phyloP scores from a whole-genome alignment of 1,140 invertebrate species.

The Bombus consobrinus region DNA sequence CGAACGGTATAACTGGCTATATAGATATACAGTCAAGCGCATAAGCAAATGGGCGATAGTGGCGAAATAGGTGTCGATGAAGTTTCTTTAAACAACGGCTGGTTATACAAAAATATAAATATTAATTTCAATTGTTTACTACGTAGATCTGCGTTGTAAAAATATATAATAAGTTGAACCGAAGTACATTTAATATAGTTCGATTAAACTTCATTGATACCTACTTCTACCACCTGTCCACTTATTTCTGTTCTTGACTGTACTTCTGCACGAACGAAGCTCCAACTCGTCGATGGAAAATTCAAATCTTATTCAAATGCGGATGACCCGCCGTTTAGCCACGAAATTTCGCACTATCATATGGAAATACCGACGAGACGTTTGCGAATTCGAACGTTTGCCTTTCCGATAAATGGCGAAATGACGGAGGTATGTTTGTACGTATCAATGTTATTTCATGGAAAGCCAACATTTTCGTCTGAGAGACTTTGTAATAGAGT shows the following conservation, averaged over 20 bases:
- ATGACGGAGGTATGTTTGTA: background rate
- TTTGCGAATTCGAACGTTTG: background rate
- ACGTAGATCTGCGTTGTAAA: too few relatives aligned
- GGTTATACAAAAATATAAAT: too few relatives aligned
- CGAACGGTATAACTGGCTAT: too few relatives aligned
- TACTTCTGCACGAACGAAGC: too few relatives aligned
- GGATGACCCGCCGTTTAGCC: conserved; percentile 10
- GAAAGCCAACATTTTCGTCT: background rate
- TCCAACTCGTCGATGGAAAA: conserved; percentile 11
- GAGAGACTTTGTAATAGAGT: background rate
- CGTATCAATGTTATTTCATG: background rate
- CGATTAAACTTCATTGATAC: background rate
- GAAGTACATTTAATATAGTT: too few relatives aligned
- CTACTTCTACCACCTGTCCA: background rate
- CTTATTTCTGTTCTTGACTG: too few relatives aligned
- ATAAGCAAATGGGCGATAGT: too few relatives aligned
- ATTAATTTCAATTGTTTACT: too few relatives aligned
- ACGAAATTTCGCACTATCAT: conserved; percentile 27
- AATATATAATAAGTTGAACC: too few relatives aligned
- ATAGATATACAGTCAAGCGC: background rate
- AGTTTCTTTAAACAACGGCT: too few relatives aligned
- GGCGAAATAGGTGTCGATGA: too few relatives aligned
- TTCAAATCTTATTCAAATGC: conserved; percentile 55
- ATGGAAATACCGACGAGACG: background rate
- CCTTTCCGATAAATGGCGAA: background rate